A percentile compares a stretch with the other conserved stretches of the same genome.
These are phyloP conservation scores for Pseudorasbora parva DNA, from an alignment of 2,113 vertebrate genomes.

Conservation along the genomic window DNA sequence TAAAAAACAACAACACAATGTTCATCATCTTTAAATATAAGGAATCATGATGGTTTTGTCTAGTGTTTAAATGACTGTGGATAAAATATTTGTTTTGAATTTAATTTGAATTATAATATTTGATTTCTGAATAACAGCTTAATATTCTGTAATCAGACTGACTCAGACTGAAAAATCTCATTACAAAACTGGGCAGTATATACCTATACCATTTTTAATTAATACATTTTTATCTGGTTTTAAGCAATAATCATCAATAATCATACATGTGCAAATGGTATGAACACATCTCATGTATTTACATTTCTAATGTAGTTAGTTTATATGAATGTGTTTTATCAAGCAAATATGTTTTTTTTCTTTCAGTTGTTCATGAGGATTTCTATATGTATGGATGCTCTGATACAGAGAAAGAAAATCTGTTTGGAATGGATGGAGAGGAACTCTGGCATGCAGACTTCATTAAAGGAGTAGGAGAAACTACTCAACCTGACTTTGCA, in stretches of 20 bases:
- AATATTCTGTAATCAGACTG: neutral
- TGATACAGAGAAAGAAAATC: neutral
- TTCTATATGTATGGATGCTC: rapidly evolving
- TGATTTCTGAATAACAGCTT: neutral
- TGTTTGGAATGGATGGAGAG: conserved; percentile 20
- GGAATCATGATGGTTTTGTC: neutral
- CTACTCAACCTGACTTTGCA: conserved; percentile 36
- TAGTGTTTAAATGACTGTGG: neutral
- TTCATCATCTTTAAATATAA: neutral
- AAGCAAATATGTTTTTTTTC: neutral
- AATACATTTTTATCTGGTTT: neutral
- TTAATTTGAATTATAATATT: neutral
- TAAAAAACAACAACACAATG: neutral
- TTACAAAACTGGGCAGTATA: neutral
- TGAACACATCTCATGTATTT: neutral
- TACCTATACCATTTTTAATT: neutral
- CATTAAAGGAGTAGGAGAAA: neutral
- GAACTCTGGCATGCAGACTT: neutral
- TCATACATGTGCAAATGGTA: neutral
- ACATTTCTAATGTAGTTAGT: neutral
- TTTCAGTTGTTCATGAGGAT: conserved; percentile 17
- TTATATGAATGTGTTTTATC: neutral
- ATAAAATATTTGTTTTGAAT: neutral
- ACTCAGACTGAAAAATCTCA: neutral
- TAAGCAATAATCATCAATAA: neutral